Percentiles rank a stretch among this genome's conserved stretches.
These are phyloP conservation scores for Camptogramma bilineatum DNA, from an alignment of 2,888 invertebrate species.

Conservation along the genomic window DNA sequence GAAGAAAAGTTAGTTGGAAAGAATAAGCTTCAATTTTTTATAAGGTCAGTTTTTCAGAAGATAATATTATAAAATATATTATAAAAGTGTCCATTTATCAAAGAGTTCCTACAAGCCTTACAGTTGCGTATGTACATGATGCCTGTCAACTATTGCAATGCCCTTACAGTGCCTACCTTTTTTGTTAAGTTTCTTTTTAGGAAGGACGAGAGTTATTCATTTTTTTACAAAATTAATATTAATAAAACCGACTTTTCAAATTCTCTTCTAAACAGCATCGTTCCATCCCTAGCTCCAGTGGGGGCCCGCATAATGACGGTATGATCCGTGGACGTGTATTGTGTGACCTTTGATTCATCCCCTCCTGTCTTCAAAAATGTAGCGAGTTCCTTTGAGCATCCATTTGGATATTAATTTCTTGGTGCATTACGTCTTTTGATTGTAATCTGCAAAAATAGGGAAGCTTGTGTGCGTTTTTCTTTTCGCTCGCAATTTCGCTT, in stretches of 20 bases:
- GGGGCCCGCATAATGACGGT: constrained; percentile 57
- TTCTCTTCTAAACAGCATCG: background rate
- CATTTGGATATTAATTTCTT: constrained; percentile 18
- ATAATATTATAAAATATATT: too few species aligned
- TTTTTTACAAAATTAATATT: too few species aligned
- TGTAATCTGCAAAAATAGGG: background rate
- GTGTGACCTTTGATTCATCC: constrained; percentile 31
- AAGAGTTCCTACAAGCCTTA: too few species aligned
- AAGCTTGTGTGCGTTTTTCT: background rate
- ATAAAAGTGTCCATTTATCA: too few species aligned
- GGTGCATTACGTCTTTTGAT: background rate
- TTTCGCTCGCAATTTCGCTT: background rate
- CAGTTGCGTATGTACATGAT: too few species aligned
- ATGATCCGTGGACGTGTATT: constrained; percentile 32
- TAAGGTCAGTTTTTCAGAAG: too few species aligned
- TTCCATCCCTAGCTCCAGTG: constrained; percentile 6
- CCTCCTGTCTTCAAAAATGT: constrained; percentile 17
- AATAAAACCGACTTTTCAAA: background rate
- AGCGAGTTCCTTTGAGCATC: constrained; percentile 12
- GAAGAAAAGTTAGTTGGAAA: too few species aligned
- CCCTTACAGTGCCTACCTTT: too few species aligned
- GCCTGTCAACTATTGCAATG: too few species aligned
- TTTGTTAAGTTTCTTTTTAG: too few species aligned
- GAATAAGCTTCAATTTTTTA: too few species aligned
- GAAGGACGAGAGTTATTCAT: too few species aligned